Evolutionary conservation across 2,113 vertebrate species (phyloP), one percentile per base, ranked within the genome.

Genomic region (Oncorhynchus masou): DNA sequence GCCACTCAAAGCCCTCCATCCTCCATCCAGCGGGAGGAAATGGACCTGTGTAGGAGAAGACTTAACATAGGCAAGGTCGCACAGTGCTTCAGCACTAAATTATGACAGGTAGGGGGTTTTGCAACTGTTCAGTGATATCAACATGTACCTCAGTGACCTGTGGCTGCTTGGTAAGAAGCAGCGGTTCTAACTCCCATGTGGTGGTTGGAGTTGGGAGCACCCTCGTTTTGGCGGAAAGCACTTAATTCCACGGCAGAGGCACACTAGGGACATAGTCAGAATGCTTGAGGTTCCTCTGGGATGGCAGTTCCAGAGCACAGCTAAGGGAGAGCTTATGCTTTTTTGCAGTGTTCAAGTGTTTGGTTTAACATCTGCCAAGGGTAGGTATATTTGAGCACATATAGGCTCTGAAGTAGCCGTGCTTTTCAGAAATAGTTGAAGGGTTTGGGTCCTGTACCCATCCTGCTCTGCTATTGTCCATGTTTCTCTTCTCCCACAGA

Each of bases 1-100:
- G 74, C 59, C 80, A 88, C 85, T 89, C 86, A 70, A 69, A 66
- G 11, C 29, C 29, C 34, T 48, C 15, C 0, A 20, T n/a, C 34
- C 16, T 48, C 68, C 3, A 39, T 16, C 48, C 3, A 31, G 34
- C 1, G 7, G 19, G 34, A 84, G 88, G 88, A 90, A 90, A 89
- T 83, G 80, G 81, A 81, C 81, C 85, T 83, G 79, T 39, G 34
- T 31, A 31, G 4, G 51, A 4, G 70, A 54, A 16, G 5, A 13
- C 57, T 79, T 85, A 79, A 8, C 78, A 76, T 82, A 81, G 81
- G 34, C 75, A 22, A 25, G 29, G 29, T 31, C 4, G 29, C 29
- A 5, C 29, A 31, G 29, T n/a, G n/a, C n/a, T n/a, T n/a, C n/a
- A n/a, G n/a, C 27, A 29, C 27, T 31, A 31, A 31, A 31, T 25